Evolutionary conservation across 2,113 vertebrate genomes (phyloP), one percentile per base, ranked within the genome.

Genomic region (Anarhynchus alexandrinus): DNA sequence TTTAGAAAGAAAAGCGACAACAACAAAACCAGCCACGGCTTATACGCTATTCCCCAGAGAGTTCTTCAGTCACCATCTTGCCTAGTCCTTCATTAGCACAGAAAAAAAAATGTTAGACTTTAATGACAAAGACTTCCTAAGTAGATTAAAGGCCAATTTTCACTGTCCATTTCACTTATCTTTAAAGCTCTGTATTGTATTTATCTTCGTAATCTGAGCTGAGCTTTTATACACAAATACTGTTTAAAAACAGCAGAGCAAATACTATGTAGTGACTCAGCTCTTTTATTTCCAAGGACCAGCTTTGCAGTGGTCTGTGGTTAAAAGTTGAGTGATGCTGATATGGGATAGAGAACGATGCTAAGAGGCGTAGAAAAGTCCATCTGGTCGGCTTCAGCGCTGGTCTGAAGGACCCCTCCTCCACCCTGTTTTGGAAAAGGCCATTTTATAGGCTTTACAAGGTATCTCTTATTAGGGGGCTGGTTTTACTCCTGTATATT

Each of bases 81-180:
- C 40, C 51, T 78, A 52, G 64, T 36, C 11, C 80, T 77, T 92
- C 45, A 55, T 85, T 76, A 95, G 45, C 54, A 87, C 54, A 54
- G 83, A 59, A 92, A 83, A 49, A 84, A 84, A 73, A 89, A 52
- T 58, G 14, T 38, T 79, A 42, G 43, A 52, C 45, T 84, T 86
- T 79, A 95, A 85, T 93, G 86, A 82, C 74, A 58, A 93, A 95
- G 66, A 29, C 62, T 94, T 93, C 66, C 58, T 85, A 90, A 95
- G 91, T 4, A 89, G 83, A 91, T 91, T 95, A 89, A 96, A 91
- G 70, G 62, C 51, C 45, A 85, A 58, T 93, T 89, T 95, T 91
- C 77, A 51, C 61, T 95, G 94, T 73, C 74, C 42, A 66, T 87
- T 95, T 95, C 93, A 73, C 89, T 90, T 92, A 70, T 42, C 82